Base-by-base conservation (phyloP, 2,797 vertebrate genomes). In the Pelodytes ibericus region DNA sequence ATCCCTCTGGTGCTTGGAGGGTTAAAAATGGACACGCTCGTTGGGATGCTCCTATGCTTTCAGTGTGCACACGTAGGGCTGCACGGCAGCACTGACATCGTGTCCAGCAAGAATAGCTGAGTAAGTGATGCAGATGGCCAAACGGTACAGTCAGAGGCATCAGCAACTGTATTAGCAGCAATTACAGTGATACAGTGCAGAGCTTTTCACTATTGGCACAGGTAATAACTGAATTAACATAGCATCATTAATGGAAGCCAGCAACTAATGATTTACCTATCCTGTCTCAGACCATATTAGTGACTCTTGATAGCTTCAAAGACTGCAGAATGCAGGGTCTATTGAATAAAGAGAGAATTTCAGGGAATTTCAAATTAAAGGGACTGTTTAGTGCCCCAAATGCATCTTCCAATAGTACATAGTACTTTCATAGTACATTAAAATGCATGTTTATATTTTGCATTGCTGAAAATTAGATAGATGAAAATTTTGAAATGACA, bases 161-260 rank as follows among this genome's bases (percentile, higher is more conserved):
- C 22, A 22, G 49, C 22, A 24, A 53, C n/a, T 53, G 7, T 27
- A 58, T 58, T 13, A 58, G 26, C 25, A 27, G 56, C 56, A 29
- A 58, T 58, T 58, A 58, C 8, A 26, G 56, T 58, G 56, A 22
- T 59, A 59, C 25, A 30, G 16, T 61, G 27, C 57, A 22, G 30
- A 30, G 58, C 10, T 62, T 64, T 73, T 18, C 22, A 22, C 20
- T 61, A 24, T 72, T 62, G 41, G 58, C 58, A 51, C 27, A 6
- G 29, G 26, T 53, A 51, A 10, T 47, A 27, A 16, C 25, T 13
- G 4, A 47, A 73, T 73, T 39, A 64, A 18, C 60, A 20, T 8
- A 36, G 22, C 29, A 15, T 36, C 3, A 26, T 39, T 39, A 63
- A 56, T 27, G 36, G 18, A 56, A 16, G 57, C 9, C 16, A 29